phyloP scores from a whole-genome alignment of 2,113 vertebrate species.

The Oreochromis tanganicae region DNA sequence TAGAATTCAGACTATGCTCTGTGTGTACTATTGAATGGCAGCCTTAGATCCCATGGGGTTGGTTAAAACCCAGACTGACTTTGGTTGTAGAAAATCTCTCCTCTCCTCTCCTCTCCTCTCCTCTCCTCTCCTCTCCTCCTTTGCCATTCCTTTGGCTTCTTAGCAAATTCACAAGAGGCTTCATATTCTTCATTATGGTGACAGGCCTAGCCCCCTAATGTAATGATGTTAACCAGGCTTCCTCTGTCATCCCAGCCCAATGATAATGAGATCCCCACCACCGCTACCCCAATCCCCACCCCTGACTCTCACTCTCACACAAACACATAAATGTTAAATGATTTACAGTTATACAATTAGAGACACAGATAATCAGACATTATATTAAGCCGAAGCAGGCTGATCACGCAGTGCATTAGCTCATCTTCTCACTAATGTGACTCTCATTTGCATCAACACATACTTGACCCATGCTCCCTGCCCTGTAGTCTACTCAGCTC shows the following conservation, averaged over 20 bases:
- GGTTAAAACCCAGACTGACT: slow-evolving; percentile 13
- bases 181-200: slow-evolving; percentile 59
- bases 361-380: slow-evolving; percentile 25
- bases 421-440: slow-evolving; percentile 52
- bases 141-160: neutral
- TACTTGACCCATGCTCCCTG: slow-evolving; percentile 73
- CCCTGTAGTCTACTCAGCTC: neutral
- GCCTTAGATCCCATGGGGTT: slow-evolving; percentile 22
- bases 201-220: slow-evolving; percentile 35
- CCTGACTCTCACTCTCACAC: neutral
- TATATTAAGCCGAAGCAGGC: slow-evolving; percentile 34
- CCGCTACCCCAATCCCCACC: neutral
- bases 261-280: slow-evolving; percentile 44
- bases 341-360: slow-evolving; percentile 38
- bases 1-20: slow-evolving; percentile 44
- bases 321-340: slow-evolving; percentile 19
- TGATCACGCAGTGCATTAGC: slow-evolving; percentile 35
- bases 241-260: slow-evolving; percentile 41
- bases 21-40: slow-evolving; percentile 36
- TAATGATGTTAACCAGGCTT: slow-evolving; percentile 66
- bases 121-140: neutral
- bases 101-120: neutral
- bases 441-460: slow-evolving; percentile 75
- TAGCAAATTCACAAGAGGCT: slow-evolving; percentile 38
- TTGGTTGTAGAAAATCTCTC: neutral